Base-by-base conservation (phyloP, 2,113 vertebrate genomes). In the Genyomyrus donnyi region DNA sequence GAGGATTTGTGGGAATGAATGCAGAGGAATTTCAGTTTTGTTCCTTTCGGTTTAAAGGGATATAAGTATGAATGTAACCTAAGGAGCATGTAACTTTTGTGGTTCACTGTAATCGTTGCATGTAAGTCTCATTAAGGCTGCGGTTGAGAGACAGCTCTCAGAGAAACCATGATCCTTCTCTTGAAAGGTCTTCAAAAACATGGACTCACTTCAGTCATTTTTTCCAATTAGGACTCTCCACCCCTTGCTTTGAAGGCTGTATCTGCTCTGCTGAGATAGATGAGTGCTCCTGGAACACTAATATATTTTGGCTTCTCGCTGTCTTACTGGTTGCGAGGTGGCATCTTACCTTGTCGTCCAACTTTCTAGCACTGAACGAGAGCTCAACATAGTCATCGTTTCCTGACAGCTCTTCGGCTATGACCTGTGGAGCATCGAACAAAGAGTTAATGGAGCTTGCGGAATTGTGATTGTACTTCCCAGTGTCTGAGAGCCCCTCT, bases 371-470 rank as follows among this genome's bases (percentile, higher is more conserved):
- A 2, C 97, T 99, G 95, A 99, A 99, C 8, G 98, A 98, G 89
- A 99, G 97, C 90, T 99, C 98, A 85, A 99, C 97, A 6, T 99
- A 99, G 96, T 99, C 98, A 0, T 99, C 97, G 1, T 99, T 99
- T 80, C 98, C 98, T 31, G 98, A 98, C 93, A 99, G 92, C 91
- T 99, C 98, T 94, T 99, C 98, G 0, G 98, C 97, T 35, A 97
- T 96, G 93, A 99, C 97, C 98, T 99, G 91, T 13, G 45, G 89
- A 58, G 85, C 27, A 86, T 53, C 19, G 35, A 11, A 3, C 53
- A 17, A 35, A 52, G 27, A 77, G 66, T 77, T 42, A 52, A 50
- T 27, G 15, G 46, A 11, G 8, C 27, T 39, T 31, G 31, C 1
- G 21, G 27, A 6, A 46, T n/a, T 17, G 24, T 27, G 11, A 21